Evolutionary conservation across 2,888 invertebrate genomes (phyloP).

Genomic region (Seladonia tumulorum): DNA sequence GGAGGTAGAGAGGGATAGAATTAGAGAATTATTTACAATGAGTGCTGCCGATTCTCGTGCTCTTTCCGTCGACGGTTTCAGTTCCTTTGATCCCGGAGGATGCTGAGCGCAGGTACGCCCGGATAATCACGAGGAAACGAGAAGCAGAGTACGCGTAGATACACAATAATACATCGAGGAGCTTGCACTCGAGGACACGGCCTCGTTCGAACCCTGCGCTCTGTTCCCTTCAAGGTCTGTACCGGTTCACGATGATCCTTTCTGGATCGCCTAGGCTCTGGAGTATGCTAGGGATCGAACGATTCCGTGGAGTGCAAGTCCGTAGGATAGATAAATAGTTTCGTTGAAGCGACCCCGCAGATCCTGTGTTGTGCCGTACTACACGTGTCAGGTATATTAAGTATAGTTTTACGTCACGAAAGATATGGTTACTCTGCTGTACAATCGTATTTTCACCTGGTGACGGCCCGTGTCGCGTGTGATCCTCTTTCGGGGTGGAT

Average conservation of each 20-base stretch:
- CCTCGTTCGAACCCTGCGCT: not conserved
- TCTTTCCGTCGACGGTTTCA: slow-evolving; percentile 9
- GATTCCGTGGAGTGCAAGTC: slow-evolving; percentile 33
- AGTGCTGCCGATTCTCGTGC: slow-evolving; percentile 16
- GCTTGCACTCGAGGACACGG: slow-evolving; percentile 25
- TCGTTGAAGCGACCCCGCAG: slow-evolving; percentile 60
- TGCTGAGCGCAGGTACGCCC: not conserved
- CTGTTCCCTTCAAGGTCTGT: not conserved
- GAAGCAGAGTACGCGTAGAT: slow-evolving; percentile 39
- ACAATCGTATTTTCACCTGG: slow-evolving; percentile 36
- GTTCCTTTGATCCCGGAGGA: not conserved
- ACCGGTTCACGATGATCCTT: not conserved
- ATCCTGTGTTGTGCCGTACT: slow-evolving; percentile 51
- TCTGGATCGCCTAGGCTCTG: not conserved
- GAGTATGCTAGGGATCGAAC: not conserved
- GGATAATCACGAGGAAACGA: slow-evolving; percentile 40
- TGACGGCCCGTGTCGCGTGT: not conserved
- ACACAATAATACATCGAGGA: slow-evolving; percentile 49
- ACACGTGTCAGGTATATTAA: slow-evolving; percentile 49
- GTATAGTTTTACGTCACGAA: slow-evolving; percentile 28
- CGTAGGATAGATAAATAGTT: slow-evolving; percentile 49
- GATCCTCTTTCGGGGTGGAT: not conserved
- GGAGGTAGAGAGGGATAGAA: slow-evolving; percentile 1
- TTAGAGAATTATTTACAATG: slow-evolving; percentile 63
- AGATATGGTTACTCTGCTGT: slow-evolving; percentile 26